Evolutionary conservation across 2,797 vertebrate species (phyloP), one percentile per base, ranked within the genome.

Genomic region (Xiphorhynchus erythropygius): DNA sequence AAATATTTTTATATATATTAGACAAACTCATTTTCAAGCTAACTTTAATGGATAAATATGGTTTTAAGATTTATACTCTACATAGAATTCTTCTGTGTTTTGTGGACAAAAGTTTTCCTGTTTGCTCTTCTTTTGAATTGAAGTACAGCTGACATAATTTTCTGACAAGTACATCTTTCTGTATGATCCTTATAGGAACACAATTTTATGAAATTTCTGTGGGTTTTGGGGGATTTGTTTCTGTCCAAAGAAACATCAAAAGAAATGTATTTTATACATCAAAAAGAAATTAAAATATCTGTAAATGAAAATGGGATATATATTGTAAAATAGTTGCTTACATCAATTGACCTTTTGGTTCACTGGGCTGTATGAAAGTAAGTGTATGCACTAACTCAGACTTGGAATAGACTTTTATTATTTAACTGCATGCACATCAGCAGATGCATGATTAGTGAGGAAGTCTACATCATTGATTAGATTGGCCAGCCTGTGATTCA

Each of bases 381-480:
- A 68, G 14, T 32, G 21, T 42, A 64, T 39, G 19, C 7, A 63
- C 25, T 65, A 53, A 64, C 18, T 89, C 71, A 89, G 32, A 19
- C 30, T 59, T 65, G 47, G 35, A 90, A 52, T 17, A 67, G 18
- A 39, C 11, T 67, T 89, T 82, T 89, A 60, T 92, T 89, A 59
- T 83, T 87, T 83, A 83, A 75, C 68, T 91, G 10, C 49, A 52
- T 42, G 25, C 52, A 41, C 75, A 39, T 83, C 91, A 83, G 37
- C 27, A 68, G n/a, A 78, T 75, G 22, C 11, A 39, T 59, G 74
- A 69, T 68, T 80, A 92, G 30, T 32, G 59, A 94, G 89, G 89
- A 93, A 92, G 82, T 83, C 49, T 25, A 47, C 30, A 37, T 60
- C 27, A 87, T 67, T 94, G 79, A 89, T 92, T 94, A 89, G 49